phyloP scores from a whole-genome alignment of 2,888 invertebrate genomes.

The Psylliodes chrysocephalus region DNA sequence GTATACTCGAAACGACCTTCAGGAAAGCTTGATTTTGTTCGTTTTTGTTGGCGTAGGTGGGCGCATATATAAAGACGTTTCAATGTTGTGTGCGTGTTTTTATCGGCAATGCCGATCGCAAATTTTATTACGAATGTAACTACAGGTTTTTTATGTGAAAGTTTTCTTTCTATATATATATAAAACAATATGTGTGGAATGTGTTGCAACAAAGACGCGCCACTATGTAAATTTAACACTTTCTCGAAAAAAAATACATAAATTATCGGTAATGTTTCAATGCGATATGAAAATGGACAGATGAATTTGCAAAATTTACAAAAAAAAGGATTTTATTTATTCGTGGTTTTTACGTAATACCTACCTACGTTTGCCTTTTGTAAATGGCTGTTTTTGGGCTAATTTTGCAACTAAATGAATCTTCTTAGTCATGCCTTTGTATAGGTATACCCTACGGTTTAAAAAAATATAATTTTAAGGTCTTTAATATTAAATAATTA shows the following conservation, averaged over 20 bases:
- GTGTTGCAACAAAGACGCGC: conserved; percentile 27
- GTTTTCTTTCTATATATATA: conserved; percentile 44
- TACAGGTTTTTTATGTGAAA: conserved; percentile 43
- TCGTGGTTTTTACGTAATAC: no score
- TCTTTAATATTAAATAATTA: no score
- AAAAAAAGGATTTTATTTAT: no score
- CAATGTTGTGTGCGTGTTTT: neutral
- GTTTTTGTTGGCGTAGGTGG: conserved; percentile 18
- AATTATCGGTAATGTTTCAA: conserved; percentile 37
- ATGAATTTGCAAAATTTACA: no score
- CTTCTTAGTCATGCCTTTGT: no score
- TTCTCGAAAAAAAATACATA: conserved; percentile 27
- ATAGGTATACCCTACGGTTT: no score
- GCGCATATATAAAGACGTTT: neutral
- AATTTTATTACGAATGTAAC: conserved; percentile 43
- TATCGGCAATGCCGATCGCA: conserved; percentile 27
- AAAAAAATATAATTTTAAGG: no score
- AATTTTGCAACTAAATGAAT: no score
- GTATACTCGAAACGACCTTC: no score
- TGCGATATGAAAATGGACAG: conserved; percentile 29
- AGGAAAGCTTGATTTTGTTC: conserved; percentile 20
- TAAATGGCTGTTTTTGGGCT: no score
- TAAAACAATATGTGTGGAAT: conserved; percentile 42
- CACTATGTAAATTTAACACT: conserved; percentile 33
- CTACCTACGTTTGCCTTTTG: no score